These are phyloP conservation scores for Nephrotoma flavescens DNA, from an alignment of 2,888 invertebrate species.

Conservation along the genomic window DNA sequence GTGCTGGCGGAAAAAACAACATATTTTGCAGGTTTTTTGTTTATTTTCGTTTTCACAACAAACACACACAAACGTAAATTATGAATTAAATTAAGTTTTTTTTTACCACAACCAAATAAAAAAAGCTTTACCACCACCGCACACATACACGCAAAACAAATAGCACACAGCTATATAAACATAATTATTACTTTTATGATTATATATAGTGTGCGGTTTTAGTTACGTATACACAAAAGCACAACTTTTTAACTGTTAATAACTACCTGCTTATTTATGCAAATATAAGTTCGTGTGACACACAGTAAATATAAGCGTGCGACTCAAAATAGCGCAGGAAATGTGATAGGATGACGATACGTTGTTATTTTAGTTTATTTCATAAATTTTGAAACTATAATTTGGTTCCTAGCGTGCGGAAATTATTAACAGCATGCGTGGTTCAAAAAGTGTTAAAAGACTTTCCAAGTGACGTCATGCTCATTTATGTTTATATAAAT, in stretches of 20 bases:
- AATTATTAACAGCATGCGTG: not conserved
- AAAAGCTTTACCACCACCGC: not conserved
- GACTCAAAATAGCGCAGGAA: not conserved
- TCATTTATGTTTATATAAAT: no score
- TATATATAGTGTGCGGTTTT: not conserved
- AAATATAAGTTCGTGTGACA: not conserved
- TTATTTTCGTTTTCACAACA: not conserved
- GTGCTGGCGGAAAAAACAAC: not conserved
- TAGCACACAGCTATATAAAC: not conserved
- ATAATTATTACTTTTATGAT: not conserved
- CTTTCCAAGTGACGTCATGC: no score
- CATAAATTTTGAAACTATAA: not conserved
- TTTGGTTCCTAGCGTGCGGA: not conserved
- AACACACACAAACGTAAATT: not conserved
- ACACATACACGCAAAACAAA: not conserved
- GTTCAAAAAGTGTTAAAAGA: no score
- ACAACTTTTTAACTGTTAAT: not conserved
- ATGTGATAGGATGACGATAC: not conserved
- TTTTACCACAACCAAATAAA: not conserved
- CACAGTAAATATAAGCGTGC: not conserved
- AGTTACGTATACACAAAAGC: not conserved
- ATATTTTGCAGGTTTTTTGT: not conserved
- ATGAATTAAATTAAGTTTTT: not conserved
- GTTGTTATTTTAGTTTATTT: not conserved
- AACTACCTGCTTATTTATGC: not conserved